These are phyloP conservation scores for Drosophila barbarae DNA, from an alignment of 2,888 invertebrate genomes.

Conservation along the genomic window DNA sequence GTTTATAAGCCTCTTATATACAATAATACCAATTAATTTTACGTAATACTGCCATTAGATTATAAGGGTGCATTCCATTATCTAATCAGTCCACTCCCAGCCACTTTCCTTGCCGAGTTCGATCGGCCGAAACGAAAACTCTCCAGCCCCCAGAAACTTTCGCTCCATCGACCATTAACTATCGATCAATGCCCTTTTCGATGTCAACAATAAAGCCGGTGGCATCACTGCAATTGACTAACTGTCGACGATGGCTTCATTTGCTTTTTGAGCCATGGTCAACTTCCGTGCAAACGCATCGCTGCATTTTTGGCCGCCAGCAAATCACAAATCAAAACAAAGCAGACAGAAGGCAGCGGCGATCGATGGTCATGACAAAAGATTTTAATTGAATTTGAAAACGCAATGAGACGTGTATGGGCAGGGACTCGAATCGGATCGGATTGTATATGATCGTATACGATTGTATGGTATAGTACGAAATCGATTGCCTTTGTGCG, in stretches of 20 bases:
- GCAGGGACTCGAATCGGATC: conserved; percentile 20
- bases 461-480: conserved; percentile 10
- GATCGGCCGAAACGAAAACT: conserved; percentile 34
- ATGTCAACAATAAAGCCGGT: conserved; percentile 13
- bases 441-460: conserved; percentile 6
- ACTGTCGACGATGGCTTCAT: conserved; percentile 49
- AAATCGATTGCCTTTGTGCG: conserved; percentile 22
- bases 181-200: conserved; percentile 59
- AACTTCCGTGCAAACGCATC: conserved; percentile 60
- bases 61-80: conserved; percentile 2
- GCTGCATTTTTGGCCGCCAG: conserved; percentile 44
- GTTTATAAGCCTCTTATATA: too few species aligned
- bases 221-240: conserved; percentile 15
- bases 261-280: conserved; percentile 52
- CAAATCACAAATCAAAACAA: conserved; percentile 45
- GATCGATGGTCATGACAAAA: conserved; percentile 61
- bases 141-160: conserved; percentile 43
- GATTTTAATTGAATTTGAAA: conserved; percentile 74
- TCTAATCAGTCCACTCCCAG: conserved; percentile 16
- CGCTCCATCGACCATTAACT: conserved; percentile 33
- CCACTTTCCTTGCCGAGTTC: conserved; percentile 43
- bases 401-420: conserved; percentile 67
- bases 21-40: neutral
- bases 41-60: conserved; percentile 13
- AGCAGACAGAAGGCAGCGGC: conserved; percentile 14